Evolutionary conservation across 2,888 invertebrate genomes (phyloP).

Genomic region (Eustalomyia histrio): DNA sequence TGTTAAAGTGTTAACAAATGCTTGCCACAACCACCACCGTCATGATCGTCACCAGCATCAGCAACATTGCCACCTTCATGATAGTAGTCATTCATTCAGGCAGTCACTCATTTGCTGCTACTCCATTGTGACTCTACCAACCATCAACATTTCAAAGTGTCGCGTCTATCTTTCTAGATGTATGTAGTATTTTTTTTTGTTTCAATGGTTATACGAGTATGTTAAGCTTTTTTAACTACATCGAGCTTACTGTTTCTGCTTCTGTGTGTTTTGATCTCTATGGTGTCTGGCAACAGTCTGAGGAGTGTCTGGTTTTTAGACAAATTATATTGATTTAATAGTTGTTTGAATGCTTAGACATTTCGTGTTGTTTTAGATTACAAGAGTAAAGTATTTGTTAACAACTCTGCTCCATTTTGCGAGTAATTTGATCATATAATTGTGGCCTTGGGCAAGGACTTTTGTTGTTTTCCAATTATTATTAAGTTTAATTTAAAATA

Average conservation of each 20-base stretch:
- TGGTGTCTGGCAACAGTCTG: conserved; percentile 58
- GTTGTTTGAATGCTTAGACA: conserved; percentile 49
- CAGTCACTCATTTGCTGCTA: conserved; percentile 40
- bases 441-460: conserved; percentile 33
- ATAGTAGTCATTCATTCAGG: conserved; percentile 51
- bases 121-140: conserved; percentile 13
- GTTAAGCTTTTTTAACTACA: conserved; percentile 7
- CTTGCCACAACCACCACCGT: conserved; percentile 53
- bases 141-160: conserved; percentile 25
- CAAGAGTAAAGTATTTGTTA: conserved; percentile 51
- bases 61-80: conserved; percentile 14
- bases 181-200: not conserved
- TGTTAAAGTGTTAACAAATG: conserved; percentile 77
- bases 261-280: conserved; percentile 37
- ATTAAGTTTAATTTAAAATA: not conserved
- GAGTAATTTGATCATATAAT: conserved; percentile 57
- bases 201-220: not conserved
- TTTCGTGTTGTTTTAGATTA: conserved; percentile 46
- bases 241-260: conserved; percentile 28
- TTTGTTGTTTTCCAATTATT: conserved; percentile 13
- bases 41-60: conserved; percentile 23
- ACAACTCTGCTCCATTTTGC: conserved; percentile 41
- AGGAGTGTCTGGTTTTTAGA: conserved; percentile 64
- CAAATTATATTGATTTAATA: conserved; percentile 63
- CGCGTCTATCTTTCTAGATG: conserved; percentile 27